A percentile compares a stretch with the other conserved stretches of the same genome.
These are phyloP conservation scores for Mormyrus proboscirostris DNA, from an alignment of 2,797 vertebrate species.

Conservation along the genomic window DNA sequence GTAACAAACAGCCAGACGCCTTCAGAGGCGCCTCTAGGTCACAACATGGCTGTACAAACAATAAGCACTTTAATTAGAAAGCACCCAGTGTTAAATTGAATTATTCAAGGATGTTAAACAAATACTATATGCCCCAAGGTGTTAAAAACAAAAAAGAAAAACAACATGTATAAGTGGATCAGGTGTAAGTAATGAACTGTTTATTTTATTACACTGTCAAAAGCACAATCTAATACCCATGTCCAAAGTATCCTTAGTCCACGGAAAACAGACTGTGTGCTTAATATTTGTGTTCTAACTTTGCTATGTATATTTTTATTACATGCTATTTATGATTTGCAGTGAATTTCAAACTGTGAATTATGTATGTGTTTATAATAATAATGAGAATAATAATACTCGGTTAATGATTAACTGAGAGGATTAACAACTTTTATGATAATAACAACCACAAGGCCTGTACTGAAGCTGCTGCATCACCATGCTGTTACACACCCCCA, in stretches of 20 bases:
- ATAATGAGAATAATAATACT: neutral
- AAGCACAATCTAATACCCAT: conserved; percentile 37
- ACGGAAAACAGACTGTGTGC: neutral
- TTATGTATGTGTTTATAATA: neutral
- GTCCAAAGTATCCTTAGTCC: conserved; percentile 11
- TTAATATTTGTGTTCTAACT: neutral
- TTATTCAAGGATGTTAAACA: conserved; percentile 32
- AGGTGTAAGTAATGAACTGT: conserved; percentile 33
- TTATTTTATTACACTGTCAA: conserved; percentile 48
- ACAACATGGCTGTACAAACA: conserved; percentile 41
- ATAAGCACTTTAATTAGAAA: conserved; percentile 47
- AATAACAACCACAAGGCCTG: neutral
- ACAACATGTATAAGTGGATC: conserved; percentile 34
- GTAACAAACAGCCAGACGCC: conserved; percentile 20
- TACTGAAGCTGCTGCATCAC: neutral
- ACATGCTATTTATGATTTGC: neutral
- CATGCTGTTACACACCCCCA: neutral
- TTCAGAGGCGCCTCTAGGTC: conserved; percentile 11
- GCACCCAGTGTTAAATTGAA: conserved; percentile 30
- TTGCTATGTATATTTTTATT: neutral
- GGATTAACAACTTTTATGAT: neutral
- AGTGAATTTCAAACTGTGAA: neutral
- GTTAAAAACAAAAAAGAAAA: conserved; percentile 51
- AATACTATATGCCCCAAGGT: conserved; percentile 25
- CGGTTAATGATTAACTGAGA: neutral